Conservation (phyloP, 92 coral and sea anemone genomes). For the Paramuricea clavata region DNA sequence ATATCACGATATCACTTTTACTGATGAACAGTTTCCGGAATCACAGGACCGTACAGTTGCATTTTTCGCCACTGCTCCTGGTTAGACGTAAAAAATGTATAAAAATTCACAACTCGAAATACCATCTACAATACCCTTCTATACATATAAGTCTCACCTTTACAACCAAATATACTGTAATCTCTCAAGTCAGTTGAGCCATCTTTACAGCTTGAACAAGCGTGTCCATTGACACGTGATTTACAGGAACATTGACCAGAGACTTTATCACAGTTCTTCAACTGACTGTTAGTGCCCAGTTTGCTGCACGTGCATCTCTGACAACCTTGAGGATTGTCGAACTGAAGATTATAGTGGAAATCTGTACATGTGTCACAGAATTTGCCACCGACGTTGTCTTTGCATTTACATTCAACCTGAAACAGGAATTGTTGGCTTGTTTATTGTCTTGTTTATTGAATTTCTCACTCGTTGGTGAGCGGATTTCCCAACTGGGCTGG, state of each 20-base stretch:
- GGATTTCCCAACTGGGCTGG: no score
- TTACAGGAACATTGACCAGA: slow-evolving; percentile 89
- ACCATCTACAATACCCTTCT: background rate
- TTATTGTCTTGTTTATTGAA: no score
- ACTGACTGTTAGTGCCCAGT: slow-evolving; percentile 88
- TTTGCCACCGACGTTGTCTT: slow-evolving; percentile 83
- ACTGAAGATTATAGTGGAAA: slow-evolving; percentile 77
- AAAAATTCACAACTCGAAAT: background rate
- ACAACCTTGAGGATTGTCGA: slow-evolving; percentile 84
- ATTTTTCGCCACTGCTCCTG: no score
- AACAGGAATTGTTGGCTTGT: no score
- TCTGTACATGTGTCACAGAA: slow-evolving; percentile 88
- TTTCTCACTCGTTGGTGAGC: no score
- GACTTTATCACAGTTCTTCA: slow-evolving; percentile 76
- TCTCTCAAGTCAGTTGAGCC: slow-evolving; percentile 75
- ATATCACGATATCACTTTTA: no score
- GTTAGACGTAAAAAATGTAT: no score
- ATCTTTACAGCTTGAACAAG: slow-evolving; percentile 77
- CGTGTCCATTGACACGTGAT: slow-evolving; percentile 83
- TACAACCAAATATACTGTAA: slow-evolving; percentile 84
- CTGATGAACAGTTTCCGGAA: no score
- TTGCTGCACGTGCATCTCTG: slow-evolving; percentile 78
- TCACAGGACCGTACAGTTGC: no score
- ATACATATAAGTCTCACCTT: slow-evolving; percentile 68
- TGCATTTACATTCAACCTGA: slow-evolving; percentile 87